Conservation (phyloP, 2,113 vertebrate species). For the Ammodytes marinus region DNA sequence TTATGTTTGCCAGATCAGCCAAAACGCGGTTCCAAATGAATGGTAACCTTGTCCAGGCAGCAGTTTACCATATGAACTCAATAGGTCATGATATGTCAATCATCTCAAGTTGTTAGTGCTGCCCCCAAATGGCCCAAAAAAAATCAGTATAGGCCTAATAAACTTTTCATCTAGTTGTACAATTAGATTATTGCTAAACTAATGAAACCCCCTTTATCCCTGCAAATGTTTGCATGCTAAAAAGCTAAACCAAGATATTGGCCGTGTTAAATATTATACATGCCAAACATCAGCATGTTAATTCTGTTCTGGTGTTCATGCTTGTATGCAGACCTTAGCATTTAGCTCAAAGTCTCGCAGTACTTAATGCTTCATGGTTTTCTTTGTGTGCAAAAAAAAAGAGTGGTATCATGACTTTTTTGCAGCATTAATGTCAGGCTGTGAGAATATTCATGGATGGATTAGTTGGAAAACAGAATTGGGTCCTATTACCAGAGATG, state of each 20-base stretch:
- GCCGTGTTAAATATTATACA: background rate
- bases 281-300: background rate
- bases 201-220: background rate
- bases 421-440: constrained; percentile 22
- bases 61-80: too few species aligned
- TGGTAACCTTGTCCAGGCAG: background rate
- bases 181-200: background rate
- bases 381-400: background rate
- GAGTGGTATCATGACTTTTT: constrained; percentile 11
- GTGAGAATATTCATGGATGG: constrained; percentile 28
- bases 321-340: background rate
- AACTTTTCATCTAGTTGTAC: background rate
- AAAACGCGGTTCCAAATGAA: background rate
- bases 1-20: too few species aligned
- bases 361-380: background rate
- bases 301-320: background rate
- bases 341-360: background rate
- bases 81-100: too few species aligned
- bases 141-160: too few species aligned
- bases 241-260: background rate
- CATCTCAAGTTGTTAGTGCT: too few species aligned
- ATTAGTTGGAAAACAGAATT: constrained; percentile 35
- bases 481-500: constrained; percentile 42
- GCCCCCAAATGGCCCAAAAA: too few species aligned
- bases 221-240: background rate